Conservation (phyloP, 2,888 invertebrate species). For the Apoderus coryli region DNA sequence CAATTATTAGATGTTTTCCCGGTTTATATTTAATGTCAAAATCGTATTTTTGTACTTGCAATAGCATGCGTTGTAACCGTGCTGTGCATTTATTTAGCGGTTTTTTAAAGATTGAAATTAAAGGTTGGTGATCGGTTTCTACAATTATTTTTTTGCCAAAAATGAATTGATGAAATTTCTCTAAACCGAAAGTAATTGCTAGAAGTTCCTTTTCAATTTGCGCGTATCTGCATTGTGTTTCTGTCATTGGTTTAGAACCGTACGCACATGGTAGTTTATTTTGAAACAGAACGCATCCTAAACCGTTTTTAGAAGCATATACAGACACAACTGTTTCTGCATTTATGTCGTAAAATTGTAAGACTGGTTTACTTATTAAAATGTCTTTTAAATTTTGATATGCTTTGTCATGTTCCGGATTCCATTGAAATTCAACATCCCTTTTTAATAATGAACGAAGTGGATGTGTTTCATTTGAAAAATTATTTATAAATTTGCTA, state of each 20-base stretch:
- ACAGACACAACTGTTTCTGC: slow-evolving; percentile 15
- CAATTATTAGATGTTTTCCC: too few relatives aligned
- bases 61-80: slow-evolving; percentile 16
- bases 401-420: slow-evolving; percentile 7
- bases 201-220: slow-evolving; percentile 22
- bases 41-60: too few relatives aligned
- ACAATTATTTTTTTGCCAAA: slow-evolving; percentile 17
- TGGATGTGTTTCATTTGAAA: too few relatives aligned
- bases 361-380: slow-evolving; percentile 9
- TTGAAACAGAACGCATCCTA: slow-evolving; percentile 20
- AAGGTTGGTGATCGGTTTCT: slow-evolving; percentile 23
- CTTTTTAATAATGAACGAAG: too few relatives aligned
- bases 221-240: slow-evolving; percentile 19
- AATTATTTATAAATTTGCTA: too few relatives aligned
- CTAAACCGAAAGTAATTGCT: slow-evolving; percentile 17
- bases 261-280: slow-evolving; percentile 18
- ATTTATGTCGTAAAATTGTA: slow-evolving; percentile 16
- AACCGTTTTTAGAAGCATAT: slow-evolving; percentile 18
- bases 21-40: too few relatives aligned
- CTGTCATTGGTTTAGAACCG: slow-evolving; percentile 19
- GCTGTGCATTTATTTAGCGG: slow-evolving; percentile 16
- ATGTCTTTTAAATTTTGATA: slow-evolving; percentile 12
- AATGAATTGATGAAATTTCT: slow-evolving; percentile 19
- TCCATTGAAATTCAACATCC: slow-evolving; percentile 9
- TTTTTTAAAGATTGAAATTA: slow-evolving; percentile 17